Evolutionary conservation across 2,113 vertebrate species (phyloP).

Genomic region (Heloderma charlesbogerti): DNA sequence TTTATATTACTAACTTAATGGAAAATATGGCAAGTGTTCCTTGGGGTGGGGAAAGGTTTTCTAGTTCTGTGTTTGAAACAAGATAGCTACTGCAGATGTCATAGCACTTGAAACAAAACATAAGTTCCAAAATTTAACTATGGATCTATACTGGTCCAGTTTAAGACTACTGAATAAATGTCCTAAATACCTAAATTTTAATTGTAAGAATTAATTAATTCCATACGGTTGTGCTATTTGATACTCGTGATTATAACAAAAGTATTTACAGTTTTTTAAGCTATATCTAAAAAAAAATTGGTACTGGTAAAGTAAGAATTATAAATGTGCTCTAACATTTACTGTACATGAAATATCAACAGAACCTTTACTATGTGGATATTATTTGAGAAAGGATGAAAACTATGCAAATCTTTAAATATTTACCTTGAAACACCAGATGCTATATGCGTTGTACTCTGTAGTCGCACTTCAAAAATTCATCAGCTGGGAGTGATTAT

Average conservation of each 20-base stretch:
- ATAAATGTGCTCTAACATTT: constrained; percentile 49
- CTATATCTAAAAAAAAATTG: constrained; percentile 45
- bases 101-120: constrained; percentile 68
- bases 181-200: constrained; percentile 51
- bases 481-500: too few species aligned
- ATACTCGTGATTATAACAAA: constrained; percentile 51
- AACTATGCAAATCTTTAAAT: constrained; percentile 61
- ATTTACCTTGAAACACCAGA: background rate
- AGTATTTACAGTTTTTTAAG: constrained; percentile 48
- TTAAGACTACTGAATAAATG: constrained; percentile 77
- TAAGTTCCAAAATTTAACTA: constrained; percentile 34
- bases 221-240: constrained; percentile 19
- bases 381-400: constrained; percentile 30
- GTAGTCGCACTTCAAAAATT: background rate
- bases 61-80: constrained; percentile 41
- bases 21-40: constrained; percentile 56
- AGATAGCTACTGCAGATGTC: constrained; percentile 65
- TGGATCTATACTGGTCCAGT: constrained; percentile 47
- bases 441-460: background rate
- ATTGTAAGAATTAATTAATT: constrained; percentile 37
- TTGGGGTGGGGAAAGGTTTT: constrained; percentile 35
- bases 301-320: constrained; percentile 61
- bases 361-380: background rate
- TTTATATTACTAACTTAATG: constrained; percentile 54
- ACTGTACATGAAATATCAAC: constrained; percentile 7